Percentiles rank a stretch among this genome's conserved stretches.
Evolutionary conservation across 2,888 invertebrate species (phyloP).

Genomic region (Pollenia griseotomentosa): DNA sequence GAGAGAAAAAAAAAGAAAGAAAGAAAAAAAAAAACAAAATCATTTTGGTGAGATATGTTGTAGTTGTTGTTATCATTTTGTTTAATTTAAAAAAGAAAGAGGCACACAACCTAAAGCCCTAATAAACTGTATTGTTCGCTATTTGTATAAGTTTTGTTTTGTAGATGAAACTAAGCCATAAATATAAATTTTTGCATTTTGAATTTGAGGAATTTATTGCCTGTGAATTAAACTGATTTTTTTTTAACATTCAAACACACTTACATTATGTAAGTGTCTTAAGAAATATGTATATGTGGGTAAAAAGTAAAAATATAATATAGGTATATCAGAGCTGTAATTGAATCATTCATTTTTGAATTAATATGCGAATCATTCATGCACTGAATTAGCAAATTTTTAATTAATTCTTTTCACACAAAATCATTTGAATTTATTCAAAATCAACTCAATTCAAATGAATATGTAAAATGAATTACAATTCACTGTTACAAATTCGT

Average conservation of each 20-base stretch:
- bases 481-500: too few relatives aligned
- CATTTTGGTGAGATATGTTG: constrained; percentile 47
- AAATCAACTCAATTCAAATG: too few relatives aligned
- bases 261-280: not conserved
- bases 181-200: constrained; percentile 7
- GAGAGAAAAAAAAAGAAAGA: constrained; percentile 75
- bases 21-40: constrained; percentile 76
- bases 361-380: too few relatives aligned
- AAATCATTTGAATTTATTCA: too few relatives aligned
- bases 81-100: not conserved
- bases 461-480: too few relatives aligned
- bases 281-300: too few relatives aligned
- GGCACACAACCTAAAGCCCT: not conserved
- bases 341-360: too few relatives aligned
- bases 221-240: constrained; percentile 23
- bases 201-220: constrained; percentile 11
- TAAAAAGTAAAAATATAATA: too few relatives aligned
- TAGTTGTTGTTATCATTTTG: constrained; percentile 36
- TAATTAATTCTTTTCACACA: too few relatives aligned
- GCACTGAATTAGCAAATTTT: too few relatives aligned
- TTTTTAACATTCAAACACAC: not conserved
- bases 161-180: constrained; percentile 7
- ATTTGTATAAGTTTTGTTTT: constrained; percentile 9
- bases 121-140: constrained; percentile 10
- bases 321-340: too few relatives aligned